phyloP scores from a whole-genome alignment of 2,113 vertebrate genomes.

The Lonchura striata region DNA sequence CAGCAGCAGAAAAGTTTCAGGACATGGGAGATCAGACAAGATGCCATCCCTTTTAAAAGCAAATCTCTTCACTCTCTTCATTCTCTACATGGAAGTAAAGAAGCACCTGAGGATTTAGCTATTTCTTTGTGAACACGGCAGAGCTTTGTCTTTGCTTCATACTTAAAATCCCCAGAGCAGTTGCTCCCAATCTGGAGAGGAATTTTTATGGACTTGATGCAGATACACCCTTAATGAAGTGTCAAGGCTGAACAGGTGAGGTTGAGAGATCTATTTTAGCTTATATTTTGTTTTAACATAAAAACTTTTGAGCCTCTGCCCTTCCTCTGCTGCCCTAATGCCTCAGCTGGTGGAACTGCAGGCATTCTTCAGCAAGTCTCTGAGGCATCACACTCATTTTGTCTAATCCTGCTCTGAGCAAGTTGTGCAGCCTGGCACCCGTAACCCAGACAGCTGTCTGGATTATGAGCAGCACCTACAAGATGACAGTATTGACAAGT shows the following conservation, averaged over 20 bases:
- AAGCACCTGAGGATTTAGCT: not conserved
- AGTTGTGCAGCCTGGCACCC: not conserved
- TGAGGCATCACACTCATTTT: fast-evolving
- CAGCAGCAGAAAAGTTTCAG: not conserved
- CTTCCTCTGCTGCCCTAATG: not conserved
- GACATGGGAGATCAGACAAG: not conserved
- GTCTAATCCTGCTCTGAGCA: not conserved
- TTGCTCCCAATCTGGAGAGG: not conserved
- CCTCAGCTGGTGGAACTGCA: not conserved
- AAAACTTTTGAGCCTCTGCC: not conserved
- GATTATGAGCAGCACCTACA: not conserved
- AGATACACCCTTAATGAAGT: not conserved
- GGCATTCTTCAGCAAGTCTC: not conserved
- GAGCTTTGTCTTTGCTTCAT: not conserved
- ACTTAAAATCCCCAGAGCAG: not conserved
- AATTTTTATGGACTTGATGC: not conserved
- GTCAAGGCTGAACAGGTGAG: not conserved
- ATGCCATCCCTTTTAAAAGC: not conserved
- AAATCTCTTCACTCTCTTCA: not conserved
- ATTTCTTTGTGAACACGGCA: not conserved
- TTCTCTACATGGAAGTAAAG: not conserved
- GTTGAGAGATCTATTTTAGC: not conserved
- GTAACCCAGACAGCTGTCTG: not conserved
- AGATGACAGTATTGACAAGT: not conserved
- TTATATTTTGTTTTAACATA: not conserved